phyloP scores from a whole-genome alignment of 1,140 invertebrate genomes.

The Drosophila nasuta region DNA sequence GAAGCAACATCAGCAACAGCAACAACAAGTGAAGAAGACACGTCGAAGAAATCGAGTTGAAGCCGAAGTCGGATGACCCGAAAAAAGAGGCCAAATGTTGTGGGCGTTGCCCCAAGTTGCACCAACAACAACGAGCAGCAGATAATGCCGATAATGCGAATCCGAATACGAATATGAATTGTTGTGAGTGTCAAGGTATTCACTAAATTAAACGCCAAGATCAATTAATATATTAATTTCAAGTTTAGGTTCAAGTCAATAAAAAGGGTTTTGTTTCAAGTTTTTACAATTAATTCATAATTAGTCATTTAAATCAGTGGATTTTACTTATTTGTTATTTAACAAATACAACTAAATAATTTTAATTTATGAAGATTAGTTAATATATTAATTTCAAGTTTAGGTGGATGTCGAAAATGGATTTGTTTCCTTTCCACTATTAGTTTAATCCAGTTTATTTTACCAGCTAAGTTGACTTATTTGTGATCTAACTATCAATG shows the following conservation, averaged over 20 bases:
- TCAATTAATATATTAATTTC: neutral
- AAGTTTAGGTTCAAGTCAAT: neutral
- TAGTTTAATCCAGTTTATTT: too few relatives aligned
- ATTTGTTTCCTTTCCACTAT: too few relatives aligned
- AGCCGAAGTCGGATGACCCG: constrained; percentile 46
- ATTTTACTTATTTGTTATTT: too few relatives aligned
- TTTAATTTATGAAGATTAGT: too few relatives aligned
- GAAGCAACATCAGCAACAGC: constrained; percentile 16
- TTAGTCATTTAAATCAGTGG: too few relatives aligned
- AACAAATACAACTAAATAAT: too few relatives aligned
- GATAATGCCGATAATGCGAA: constrained; percentile 13
- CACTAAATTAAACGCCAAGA: neutral
- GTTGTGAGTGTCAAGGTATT: neutral
- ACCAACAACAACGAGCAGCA: constrained; percentile 41
- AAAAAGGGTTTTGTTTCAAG: too few relatives aligned
- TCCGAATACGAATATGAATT: neutral
- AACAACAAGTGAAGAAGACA: constrained; percentile 44
- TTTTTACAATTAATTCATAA: too few relatives aligned
- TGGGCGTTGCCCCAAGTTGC: constrained; percentile 67
- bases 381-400: too few relatives aligned
- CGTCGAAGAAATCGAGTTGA: constrained; percentile 22
- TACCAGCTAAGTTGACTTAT: too few relatives aligned
- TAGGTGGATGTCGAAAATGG: too few relatives aligned
- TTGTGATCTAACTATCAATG: too few relatives aligned
- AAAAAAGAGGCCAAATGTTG: constrained; percentile 38